Evolutionary conservation across 2,888 invertebrate species (phyloP).

Genomic region (Scrobipalpa atriplicella): DNA sequence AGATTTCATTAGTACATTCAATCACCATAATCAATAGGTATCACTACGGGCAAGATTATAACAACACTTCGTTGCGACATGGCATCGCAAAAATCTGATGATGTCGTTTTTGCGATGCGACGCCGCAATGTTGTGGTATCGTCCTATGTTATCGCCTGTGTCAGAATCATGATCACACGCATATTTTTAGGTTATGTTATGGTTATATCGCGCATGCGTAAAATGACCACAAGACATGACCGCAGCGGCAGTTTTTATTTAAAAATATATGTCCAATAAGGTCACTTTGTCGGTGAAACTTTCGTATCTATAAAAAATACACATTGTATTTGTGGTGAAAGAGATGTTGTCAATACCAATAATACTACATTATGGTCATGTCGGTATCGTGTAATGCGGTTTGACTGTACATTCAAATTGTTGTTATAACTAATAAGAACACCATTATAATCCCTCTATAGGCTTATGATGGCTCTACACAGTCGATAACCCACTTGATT

Average conservation of each 20-base stretch:
- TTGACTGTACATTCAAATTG: not conserved
- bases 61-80: too few relatives aligned
- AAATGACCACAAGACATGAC: constrained; percentile 9
- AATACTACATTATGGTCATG: not conserved
- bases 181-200: constrained; percentile 16
- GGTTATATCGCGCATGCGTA: constrained; percentile 10
- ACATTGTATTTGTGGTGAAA: constrained; percentile 17
- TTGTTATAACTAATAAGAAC: too few relatives aligned
- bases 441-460: too few relatives aligned
- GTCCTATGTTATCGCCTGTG: not conserved
- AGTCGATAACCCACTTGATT: too few relatives aligned
- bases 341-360: constrained; percentile 1
- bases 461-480: too few relatives aligned
- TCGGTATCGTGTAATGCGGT: constrained; percentile 2
- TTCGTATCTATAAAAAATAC: constrained; percentile 30
- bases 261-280: constrained; percentile 5
- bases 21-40: too few relatives aligned
- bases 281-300: constrained; percentile 38
- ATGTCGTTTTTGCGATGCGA: too few relatives aligned
- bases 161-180: constrained; percentile 11
- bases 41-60: too few relatives aligned
- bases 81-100: too few relatives aligned
- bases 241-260: constrained; percentile 13
- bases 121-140: too few relatives aligned
- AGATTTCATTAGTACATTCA: not conserved